Percentiles rank a stretch among this genome's conserved stretches.
phyloP scores from a whole-genome alignment of 2,888 invertebrate genomes.

The Chymomyza procnemis region DNA sequence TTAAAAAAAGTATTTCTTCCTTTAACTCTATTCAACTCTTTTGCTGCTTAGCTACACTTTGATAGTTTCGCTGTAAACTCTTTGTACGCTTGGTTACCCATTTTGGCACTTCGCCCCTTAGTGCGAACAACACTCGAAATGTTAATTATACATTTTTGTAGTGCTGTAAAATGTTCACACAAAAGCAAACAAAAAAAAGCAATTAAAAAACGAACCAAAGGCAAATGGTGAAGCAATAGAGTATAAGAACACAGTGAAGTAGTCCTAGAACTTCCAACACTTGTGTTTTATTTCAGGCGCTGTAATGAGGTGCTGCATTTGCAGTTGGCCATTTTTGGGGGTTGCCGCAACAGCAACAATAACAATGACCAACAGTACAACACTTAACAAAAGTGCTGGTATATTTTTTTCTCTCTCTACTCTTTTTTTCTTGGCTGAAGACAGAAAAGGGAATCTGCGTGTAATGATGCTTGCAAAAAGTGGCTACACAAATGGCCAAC shows the following conservation, averaged over 20 bases:
- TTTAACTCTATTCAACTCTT: not conserved
- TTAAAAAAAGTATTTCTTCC: not conserved
- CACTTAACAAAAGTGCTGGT: not conserved
- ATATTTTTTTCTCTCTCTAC: not conserved
- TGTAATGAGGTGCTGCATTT: slow-evolving; percentile 1
- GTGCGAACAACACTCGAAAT: slow-evolving; percentile 41
- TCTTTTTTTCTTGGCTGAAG: not conserved
- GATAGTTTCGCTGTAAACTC: not conserved
- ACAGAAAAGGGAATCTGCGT: not conserved
- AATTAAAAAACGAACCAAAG: not conserved
- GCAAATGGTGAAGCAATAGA: not conserved
- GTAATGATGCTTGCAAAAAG: not conserved
- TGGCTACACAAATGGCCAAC: not conserved
- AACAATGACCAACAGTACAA: not conserved
- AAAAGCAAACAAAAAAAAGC: no score
- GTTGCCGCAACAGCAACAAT: not conserved
- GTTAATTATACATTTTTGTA: slow-evolving; percentile 55
- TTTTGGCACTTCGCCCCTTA: slow-evolving; percentile 2
- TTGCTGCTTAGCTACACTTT: not conserved
- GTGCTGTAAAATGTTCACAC: slow-evolving; percentile 35
- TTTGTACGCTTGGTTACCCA: not conserved
- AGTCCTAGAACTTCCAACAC: not conserved
- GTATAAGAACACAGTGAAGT: not conserved
- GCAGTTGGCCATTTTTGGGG: not conserved
- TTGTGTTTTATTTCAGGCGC: not conserved